These are phyloP conservation scores for Hypsopygia costalis DNA, from an alignment of 2,888 invertebrate genomes.

Conservation along the genomic window DNA sequence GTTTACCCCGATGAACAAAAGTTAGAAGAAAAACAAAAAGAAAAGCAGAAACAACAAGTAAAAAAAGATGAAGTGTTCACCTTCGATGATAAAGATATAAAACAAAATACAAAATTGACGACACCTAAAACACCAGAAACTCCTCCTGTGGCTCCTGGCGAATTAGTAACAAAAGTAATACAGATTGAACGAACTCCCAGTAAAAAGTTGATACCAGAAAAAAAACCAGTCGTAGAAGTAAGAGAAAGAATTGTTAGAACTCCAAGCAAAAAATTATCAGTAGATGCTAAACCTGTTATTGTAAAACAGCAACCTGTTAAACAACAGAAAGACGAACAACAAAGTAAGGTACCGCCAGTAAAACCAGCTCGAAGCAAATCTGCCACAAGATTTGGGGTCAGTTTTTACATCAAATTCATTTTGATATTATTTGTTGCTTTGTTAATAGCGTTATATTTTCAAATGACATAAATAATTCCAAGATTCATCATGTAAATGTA, in stretches of 20 bases:
- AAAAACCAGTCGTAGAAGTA: constrained; percentile 61
- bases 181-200: constrained; percentile 70
- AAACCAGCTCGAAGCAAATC: constrained; percentile 77
- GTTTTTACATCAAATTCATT: constrained; percentile 65
- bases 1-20: constrained; percentile 55
- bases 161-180: constrained; percentile 68
- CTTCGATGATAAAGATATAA: constrained; percentile 54
- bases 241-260: constrained; percentile 68
- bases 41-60: constrained; percentile 34
- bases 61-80: constrained; percentile 51
- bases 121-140: constrained; percentile 39
- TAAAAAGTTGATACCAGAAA: constrained; percentile 54
- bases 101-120: constrained; percentile 30
- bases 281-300: constrained; percentile 50
- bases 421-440: constrained; percentile 60
- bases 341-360: constrained; percentile 58
- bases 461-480: constrained; percentile 41
- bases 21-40: constrained; percentile 24
- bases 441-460: constrained; percentile 64
- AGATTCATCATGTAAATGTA: constrained; percentile 42
- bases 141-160: constrained; percentile 37
- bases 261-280: constrained; percentile 57
- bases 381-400: constrained; percentile 73
- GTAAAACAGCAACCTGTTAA: constrained; percentile 38
- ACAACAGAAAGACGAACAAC: constrained; percentile 47